Evolutionary conservation across 1,140 invertebrate species (phyloP).

Genomic region (Acromyrmex echinatior): DNA sequence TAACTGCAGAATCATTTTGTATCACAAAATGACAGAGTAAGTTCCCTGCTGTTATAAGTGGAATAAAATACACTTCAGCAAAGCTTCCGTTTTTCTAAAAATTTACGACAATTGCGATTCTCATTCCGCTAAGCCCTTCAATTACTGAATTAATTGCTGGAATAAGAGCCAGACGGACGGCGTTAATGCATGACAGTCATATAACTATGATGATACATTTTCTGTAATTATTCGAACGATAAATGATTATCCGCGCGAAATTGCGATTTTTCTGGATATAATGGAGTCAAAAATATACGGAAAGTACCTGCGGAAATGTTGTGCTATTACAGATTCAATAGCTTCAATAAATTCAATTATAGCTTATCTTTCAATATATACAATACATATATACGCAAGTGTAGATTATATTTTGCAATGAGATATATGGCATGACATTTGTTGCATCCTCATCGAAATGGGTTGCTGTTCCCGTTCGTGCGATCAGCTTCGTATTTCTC

Average conservation of each 20-base stretch:
- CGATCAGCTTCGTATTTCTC: conserved; percentile 41
- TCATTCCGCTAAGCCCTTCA: neutral
- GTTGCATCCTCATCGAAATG: conserved; percentile 30
- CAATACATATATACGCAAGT: neutral
- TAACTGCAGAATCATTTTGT: neutral
- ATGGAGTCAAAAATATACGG: neutral
- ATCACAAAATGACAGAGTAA: neutral
- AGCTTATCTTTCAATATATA: conserved; percentile 1
- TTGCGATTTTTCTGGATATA: neutral
- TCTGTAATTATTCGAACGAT: conserved; percentile 16
- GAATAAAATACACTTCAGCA: neutral
- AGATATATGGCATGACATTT: conserved; percentile 9
- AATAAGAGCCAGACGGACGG: neutral
- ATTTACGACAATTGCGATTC: conserved; percentile 10
- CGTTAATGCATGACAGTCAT: neutral
- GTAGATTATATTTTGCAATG: conserved; percentile 14
- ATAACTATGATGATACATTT: neutral
- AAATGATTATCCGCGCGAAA: conserved; percentile 16
- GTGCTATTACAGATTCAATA: conserved; percentile 11
- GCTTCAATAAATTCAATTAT: conserved; percentile 15
- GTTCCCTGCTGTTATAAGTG: neutral
- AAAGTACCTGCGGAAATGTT: conserved; percentile 1
- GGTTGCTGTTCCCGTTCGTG: neutral
- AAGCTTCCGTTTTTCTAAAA: neutral
- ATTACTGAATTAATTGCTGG: conserved; percentile 22